Base-by-base conservation (phyloP, 2,888 invertebrate species). In the Baronia brevicornis region DNA sequence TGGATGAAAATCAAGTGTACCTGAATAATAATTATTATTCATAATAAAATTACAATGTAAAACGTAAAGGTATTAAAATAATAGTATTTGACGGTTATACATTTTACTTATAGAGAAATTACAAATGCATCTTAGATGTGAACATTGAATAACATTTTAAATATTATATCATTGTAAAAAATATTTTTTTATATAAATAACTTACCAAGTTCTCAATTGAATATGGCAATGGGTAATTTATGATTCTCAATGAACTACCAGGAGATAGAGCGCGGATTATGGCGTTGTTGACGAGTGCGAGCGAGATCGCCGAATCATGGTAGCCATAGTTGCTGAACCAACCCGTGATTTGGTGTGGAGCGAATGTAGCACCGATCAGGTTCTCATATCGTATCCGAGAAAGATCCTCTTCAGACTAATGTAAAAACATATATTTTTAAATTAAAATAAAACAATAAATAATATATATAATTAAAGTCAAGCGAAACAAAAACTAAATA, bases 251-350 rank as follows among this genome's bases (percentile, higher is more conserved):
- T 3, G 71, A 54, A 35, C 86, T 72, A 5, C 66, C 69, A 8
- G 86, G 80, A 0, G 73, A 62, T 1, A 71, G 47, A 10, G 75
- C 65, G 29, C 77, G 73, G 23, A 91, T 68, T 28, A 92, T 70
- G 0, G 91, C 88, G 51, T 90, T 88, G 51, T 92, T 85, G 2
- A 89, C 84, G 27, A 88, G 66, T 38, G 88, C 87, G 9, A 94
- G 71, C 0, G 92, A 84, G 24, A 92, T 82, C 0, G 91, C 90
- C 0, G 91, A 88, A 26, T 90, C 88, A 61, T 95, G 94, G 54
- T 89, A 89, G 0, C 93, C 91, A 51, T 92, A 91, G 60, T 92
- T 93, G 57, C 94, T 93, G 62, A 93, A 91, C 87, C 90, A 90
- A 3, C 88, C 91, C 0, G 84, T 89, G 2, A 90, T 80, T 7